A percentile compares a stretch with the other conserved stretches of the same genome.
These are phyloP conservation scores for Ceramica pisi DNA, from an alignment of 2,888 invertebrate genomes.

Conservation along the genomic window DNA sequence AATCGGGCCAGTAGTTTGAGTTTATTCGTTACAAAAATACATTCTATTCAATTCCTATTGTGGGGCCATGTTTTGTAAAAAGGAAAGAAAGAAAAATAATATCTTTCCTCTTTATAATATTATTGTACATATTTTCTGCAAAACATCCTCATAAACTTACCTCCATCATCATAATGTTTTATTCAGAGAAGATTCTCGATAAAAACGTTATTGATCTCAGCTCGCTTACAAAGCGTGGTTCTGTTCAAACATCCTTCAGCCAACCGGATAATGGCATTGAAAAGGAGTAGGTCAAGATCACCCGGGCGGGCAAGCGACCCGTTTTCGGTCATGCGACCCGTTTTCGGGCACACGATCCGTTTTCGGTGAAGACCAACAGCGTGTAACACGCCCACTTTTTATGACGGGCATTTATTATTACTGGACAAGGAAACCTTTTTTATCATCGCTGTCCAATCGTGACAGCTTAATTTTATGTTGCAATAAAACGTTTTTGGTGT, in stretches of 20 bases:
- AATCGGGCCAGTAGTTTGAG: too few relatives aligned
- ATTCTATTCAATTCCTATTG: too few relatives aligned
- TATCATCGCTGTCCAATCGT: constrained; percentile 27
- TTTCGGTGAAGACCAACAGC: constrained; percentile 72
- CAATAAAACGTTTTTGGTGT: not conserved
- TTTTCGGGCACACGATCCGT: constrained; percentile 48
- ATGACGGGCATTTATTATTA: constrained; percentile 37
- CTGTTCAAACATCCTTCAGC: constrained; percentile 33
- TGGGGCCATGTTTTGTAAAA: too few relatives aligned
- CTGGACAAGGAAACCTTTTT: constrained; percentile 37
- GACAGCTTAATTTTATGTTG: constrained; percentile 23
- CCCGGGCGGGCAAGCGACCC: constrained; percentile 26
- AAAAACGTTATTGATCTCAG: constrained; percentile 36
- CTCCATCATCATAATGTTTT: constrained; percentile 26
- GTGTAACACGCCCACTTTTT: constrained; percentile 42
- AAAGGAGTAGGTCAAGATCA: constrained; percentile 62
- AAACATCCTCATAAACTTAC: constrained; percentile 3
- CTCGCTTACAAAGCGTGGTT: constrained; percentile 26
- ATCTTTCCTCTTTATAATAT: too few relatives aligned
- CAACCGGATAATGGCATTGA: constrained; percentile 40
- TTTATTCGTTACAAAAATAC: too few relatives aligned
- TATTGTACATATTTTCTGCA: not conserved
- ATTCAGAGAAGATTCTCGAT: constrained; percentile 41
- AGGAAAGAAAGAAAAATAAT: too few relatives aligned
- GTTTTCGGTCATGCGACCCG: constrained; percentile 68